Base-by-base conservation (phyloP, 1,140 invertebrate species). In the Sesamia nonagrioides region DNA sequence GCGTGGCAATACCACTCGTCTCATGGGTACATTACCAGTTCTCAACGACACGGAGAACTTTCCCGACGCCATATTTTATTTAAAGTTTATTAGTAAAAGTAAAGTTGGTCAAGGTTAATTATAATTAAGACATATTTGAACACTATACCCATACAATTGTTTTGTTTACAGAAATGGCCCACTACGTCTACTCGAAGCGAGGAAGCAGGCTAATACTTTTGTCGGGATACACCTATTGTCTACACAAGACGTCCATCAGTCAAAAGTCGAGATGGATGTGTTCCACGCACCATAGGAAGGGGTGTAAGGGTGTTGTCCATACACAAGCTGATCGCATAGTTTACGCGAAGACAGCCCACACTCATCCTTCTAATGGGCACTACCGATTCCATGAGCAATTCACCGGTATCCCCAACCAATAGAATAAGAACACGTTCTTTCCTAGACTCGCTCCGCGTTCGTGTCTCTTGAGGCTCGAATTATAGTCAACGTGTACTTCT, bases 181-280 rank as follows among this genome's bases (percentile, higher is more conserved):
- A 54, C 56, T 40, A 72, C 21, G 15, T 73, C 60, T 74, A 33
- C 50, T 88, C 88, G 6, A 66, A 77, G 52, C 80, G 82, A 50
- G 85, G 82, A 7, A 84, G 80, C 15, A 56, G 11, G 2, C 61
- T 88, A 78, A 72, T 89, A 5, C 61, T 75, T 21, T 13, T 86
- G 0, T 69, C 78, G 17, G 84, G 85, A 9, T 86, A 87, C 37
- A 81, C 85, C 0, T 89, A 79, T 52, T 83, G 52, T 15, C 37
- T 15, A 13, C 69, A 73, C n/a, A 7, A 58, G 27, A 48, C 18
- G n/a, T 50, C 27, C 11, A 6, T 13, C 13, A 78, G 15, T 0
- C 11, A 66, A 6, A 85, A 85, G 18, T 79, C 66, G 0, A 83
- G 87, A 58, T 92, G 91, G 91, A 75, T 81, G 1, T 92, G 91